Base-by-base conservation (phyloP, 2,797 vertebrate species). In the Catostomus latipinnis region DNA sequence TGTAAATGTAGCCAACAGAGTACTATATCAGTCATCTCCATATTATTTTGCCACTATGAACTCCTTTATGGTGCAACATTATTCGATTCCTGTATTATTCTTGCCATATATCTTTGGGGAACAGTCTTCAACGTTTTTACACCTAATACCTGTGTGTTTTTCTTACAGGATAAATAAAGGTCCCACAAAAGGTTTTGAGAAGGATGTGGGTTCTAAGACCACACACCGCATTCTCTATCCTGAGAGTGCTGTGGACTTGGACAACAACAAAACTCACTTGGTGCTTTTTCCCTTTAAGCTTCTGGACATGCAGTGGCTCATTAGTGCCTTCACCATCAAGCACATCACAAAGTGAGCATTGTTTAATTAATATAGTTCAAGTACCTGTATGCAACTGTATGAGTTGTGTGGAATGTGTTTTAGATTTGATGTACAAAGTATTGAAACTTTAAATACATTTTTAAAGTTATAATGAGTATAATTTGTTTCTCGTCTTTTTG, bases 231-330 rank as follows among this genome's bases (percentile, higher is more conserved):
- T 81, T 10, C 56, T 86, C 0, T 86, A 86, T 54, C 85, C 85
- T 1, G 85, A 82, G 54, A 86, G 80, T 6, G 80, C 85, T 6
- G 12, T 78, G 12, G 74, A 86, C 67, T 7, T 86, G 8, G 76
- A 78, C 4, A 61, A 80, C 70, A 71, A 80, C 70, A 71, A 58
- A 18, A 80, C 82, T 14, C 71, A 84, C 14, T 74, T 84, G n/a
- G 49, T 86, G 14, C 66, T 86, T 11, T 11, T 76, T 8, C 82
- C 85, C 0, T 84, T 82, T 69, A 84, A 86, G 65, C 9, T 84
- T 16, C 82, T 93, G 52, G 97, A 99, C 87, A 91, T 99, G 83
- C 94, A 96, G 87, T 98, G 97, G 97, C 83, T 98, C 60, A 56
- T 96, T 87, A 98, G 97, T 0, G 95, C 96, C 7, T 93, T 96